Percentiles rank a stretch among this genome's conserved stretches.
phyloP scores from a whole-genome alignment of 2,797 vertebrate species.

The Carduelis carduelis region DNA sequence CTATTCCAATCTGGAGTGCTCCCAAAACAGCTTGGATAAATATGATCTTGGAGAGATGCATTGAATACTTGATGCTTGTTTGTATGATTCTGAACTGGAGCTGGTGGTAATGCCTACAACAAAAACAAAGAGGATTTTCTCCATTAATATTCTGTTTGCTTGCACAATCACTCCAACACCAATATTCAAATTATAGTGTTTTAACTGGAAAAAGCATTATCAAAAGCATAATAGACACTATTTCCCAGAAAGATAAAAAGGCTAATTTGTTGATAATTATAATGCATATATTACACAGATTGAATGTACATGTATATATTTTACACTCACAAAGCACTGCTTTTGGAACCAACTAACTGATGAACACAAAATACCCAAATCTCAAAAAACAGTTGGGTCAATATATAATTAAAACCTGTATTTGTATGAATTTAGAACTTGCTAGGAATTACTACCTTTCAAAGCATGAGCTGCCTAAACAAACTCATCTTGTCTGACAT shows the following conservation, averaged over 20 bases:
- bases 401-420: neutral
- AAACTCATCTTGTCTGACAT: neutral
- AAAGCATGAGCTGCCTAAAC: neutral
- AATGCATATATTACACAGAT: neutral
- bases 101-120: conserved; percentile 87
- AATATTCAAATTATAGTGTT: neutral
- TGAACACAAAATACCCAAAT: neutral
- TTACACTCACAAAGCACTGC: neutral
- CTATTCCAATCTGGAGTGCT: conserved; percentile 91
- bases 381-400: neutral
- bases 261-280: neutral
- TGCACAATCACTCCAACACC: conserved; percentile 18
- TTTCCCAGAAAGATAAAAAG: neutral
- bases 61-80: conserved; percentile 93
- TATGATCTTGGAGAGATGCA: conserved; percentile 91
- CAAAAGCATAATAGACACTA: neutral
- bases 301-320: neutral
- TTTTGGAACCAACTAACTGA: neutral
- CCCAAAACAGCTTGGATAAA: conserved; percentile 94
- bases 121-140: conserved; percentile 52
- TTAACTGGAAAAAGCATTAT: neutral
- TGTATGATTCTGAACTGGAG: conserved; percentile 87
- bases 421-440: neutral
- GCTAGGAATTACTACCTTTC: neutral
- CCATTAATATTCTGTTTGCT: conserved; percentile 62